Percentiles rank a stretch among this genome's conserved stretches.
These are phyloP conservation scores for Hoplostethus mediterraneus DNA, from an alignment of 2,797 vertebrate genomes.

Conservation along the genomic window DNA sequence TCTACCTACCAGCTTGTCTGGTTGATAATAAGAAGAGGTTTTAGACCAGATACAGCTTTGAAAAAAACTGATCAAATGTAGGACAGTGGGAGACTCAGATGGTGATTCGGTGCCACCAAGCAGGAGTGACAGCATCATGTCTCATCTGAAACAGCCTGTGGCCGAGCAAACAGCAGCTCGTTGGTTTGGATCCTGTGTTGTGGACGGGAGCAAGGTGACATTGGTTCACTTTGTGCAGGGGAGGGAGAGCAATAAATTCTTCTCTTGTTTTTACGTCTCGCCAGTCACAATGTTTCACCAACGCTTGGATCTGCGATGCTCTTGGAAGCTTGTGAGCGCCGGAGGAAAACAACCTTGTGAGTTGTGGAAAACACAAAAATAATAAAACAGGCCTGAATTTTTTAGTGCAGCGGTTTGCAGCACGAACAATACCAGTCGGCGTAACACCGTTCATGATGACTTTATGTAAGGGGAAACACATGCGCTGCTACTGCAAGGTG, in stretches of 20 bases:
- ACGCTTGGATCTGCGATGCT: conserved; percentile 38
- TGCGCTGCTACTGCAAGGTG: background rate
- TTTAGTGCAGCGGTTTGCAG: too few relatives aligned
- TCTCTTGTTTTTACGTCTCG: conserved; percentile 30
- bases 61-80: conserved; percentile 21
- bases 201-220: conserved; percentile 51
- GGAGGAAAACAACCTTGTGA: background rate
- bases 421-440: too few relatives aligned
- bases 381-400: too few relatives aligned
- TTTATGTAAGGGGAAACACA: too few relatives aligned
- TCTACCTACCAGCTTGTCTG: background rate
- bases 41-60: background rate
- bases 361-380: background rate
- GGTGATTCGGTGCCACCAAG: conserved; percentile 56
- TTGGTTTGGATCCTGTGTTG: conserved; percentile 29
- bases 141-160: conserved; percentile 61
- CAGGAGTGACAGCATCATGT: conserved; percentile 57
- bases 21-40: conserved; percentile 13
- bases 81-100: conserved; percentile 43
- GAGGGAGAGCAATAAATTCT: conserved; percentile 21
- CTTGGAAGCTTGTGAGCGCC: background rate
- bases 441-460: too few relatives aligned
- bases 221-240: conserved; percentile 38
- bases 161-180: conserved; percentile 64
- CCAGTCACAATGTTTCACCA: background rate